Evolutionary conservation across 2,113 vertebrate genomes (phyloP).

Genomic region (Bujurquina vittata): DNA sequence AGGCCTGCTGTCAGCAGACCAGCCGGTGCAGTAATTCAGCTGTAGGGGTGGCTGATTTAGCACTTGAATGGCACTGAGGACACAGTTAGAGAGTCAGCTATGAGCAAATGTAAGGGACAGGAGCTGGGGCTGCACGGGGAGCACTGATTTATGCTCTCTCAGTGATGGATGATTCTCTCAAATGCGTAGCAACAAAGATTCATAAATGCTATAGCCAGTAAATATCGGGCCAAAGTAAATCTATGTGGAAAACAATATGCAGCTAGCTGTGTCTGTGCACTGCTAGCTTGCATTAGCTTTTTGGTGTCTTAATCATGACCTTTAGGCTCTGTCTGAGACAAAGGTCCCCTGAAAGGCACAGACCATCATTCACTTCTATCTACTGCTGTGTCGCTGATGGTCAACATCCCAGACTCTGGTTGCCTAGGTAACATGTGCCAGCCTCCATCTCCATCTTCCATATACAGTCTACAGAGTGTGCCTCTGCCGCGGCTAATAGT

Average conservation of each 20-base stretch:
- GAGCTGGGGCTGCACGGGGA: neutral
- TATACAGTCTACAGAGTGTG: neutral
- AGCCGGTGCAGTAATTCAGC: neutral
- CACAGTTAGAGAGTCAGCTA: neutral
- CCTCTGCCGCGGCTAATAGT: fast-evolving
- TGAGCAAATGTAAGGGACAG: neutral
- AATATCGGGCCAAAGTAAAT: neutral
- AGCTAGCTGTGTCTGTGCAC: neutral
- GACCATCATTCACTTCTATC: neutral
- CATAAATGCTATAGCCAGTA: fast-evolving
- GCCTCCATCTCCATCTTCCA: neutral
- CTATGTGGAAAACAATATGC: neutral
- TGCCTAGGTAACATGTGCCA: no score
- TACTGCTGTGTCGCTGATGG: no score
- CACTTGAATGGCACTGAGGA: neutral
- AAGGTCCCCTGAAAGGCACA: neutral
- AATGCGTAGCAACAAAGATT: neutral
- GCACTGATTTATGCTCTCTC: fast-evolving
- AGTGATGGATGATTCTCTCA: neutral
- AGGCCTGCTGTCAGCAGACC: fast-evolving
- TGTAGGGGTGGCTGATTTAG: neutral
- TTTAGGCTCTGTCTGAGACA: no score
- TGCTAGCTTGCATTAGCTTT: neutral
- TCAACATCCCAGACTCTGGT: no score
- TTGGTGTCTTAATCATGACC: no score